Conservation (phyloP, 2,113 vertebrate species). For the Platanista minor region DNA sequence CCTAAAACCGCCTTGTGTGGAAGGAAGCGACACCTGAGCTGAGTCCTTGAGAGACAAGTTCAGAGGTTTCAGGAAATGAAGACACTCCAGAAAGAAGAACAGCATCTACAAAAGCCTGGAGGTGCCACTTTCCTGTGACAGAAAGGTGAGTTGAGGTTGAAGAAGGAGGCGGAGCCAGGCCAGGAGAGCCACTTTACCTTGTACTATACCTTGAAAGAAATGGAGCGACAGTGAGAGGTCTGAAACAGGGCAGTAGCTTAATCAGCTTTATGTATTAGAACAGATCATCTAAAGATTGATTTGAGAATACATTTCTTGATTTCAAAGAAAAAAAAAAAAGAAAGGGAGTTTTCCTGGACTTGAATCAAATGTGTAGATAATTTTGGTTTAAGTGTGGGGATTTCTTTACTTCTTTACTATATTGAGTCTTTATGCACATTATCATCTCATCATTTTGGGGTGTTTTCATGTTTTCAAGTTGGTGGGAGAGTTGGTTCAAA, state of each 20-base stretch:
- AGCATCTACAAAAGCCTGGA: background rate
- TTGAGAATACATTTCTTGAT: background rate
- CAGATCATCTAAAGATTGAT: background rate
- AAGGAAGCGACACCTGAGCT: too few relatives aligned
- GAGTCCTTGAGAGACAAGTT: background rate
- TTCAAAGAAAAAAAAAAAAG: background rate
- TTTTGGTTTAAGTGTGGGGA: background rate
- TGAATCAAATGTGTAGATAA: background rate
- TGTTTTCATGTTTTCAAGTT: background rate
- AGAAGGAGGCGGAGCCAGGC: background rate
- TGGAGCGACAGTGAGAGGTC: rapidly evolving
- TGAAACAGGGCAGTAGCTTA: background rate
- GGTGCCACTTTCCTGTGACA: background rate
- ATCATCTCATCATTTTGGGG: background rate
- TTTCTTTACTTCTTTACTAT: background rate
- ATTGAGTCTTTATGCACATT: background rate
- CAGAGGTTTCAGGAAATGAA: background rate
- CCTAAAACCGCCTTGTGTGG: background rate
- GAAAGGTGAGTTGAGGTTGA: background rate
- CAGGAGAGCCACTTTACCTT: too few relatives aligned
- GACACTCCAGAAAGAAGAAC: background rate
- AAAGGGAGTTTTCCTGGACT: background rate
- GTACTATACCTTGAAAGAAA: too few relatives aligned
- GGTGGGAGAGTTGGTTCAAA: background rate
- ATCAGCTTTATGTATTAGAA: background rate